A percentile compares a stretch with the other conserved stretches of the same genome.
Conservation (phyloP, 2,113 vertebrate species). For the Osmerus eperlanus region DNA sequence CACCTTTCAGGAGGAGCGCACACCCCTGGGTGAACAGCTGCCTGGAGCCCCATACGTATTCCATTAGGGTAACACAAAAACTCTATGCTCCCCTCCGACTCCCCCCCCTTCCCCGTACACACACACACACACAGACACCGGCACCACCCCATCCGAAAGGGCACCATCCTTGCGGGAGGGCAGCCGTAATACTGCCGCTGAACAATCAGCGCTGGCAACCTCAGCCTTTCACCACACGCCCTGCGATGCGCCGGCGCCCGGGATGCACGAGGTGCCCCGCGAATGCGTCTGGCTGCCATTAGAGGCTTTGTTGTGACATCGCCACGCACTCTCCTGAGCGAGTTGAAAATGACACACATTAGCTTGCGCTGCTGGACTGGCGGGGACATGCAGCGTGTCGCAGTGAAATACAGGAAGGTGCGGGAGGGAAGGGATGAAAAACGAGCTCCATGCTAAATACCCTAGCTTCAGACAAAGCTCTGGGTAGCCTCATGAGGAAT, state of each 20-base stretch:
- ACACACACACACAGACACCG: not conserved
- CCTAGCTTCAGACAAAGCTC: not conserved
- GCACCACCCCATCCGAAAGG: not conserved
- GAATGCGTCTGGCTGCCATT: too few species aligned
- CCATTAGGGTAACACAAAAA: not conserved
- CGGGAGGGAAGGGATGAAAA: too few species aligned
- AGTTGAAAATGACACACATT: too few species aligned
- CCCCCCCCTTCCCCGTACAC: not conserved
- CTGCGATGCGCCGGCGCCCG: too few species aligned
- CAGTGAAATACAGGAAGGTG: too few species aligned
- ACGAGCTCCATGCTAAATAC: too few species aligned
- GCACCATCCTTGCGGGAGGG: not conserved
- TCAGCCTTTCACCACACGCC: too few species aligned
- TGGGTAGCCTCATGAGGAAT: not conserved
- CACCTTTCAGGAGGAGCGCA: not conserved
- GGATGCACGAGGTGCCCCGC: too few species aligned
- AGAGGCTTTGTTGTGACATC: too few species aligned
- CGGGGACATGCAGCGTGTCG: too few species aligned
- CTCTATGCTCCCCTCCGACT: not conserved
- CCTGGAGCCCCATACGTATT: slow-evolving; percentile 5
- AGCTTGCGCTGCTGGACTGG: too few species aligned
- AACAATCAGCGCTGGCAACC: not conserved
- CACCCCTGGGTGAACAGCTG: slow-evolving; percentile 3
- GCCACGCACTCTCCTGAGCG: too few species aligned
- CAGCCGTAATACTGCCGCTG: not conserved